Conservation (phyloP, 2,113 vertebrate genomes). For the Cathartes aura region DNA sequence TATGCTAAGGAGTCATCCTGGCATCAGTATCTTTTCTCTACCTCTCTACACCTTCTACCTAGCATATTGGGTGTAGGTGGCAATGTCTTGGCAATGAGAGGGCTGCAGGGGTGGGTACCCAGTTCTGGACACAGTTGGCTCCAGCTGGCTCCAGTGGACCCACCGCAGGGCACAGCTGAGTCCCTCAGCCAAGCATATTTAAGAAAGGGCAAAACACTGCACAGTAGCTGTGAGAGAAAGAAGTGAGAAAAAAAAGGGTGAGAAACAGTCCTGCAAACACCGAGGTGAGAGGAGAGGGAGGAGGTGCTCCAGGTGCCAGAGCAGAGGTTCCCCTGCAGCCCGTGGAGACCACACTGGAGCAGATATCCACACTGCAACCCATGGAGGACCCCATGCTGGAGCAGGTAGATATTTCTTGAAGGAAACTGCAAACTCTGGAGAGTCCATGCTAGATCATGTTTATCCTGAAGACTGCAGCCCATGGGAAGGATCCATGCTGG, state of each 20-base stretch:
- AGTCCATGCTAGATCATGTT: background rate
- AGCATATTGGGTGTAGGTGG: fast-evolving
- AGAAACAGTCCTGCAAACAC: background rate
- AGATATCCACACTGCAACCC: background rate
- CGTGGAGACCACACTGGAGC: background rate
- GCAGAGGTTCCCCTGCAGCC: background rate
- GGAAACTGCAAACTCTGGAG: background rate
- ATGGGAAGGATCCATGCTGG: background rate
- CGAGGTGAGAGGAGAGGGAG: background rate
- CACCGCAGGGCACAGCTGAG: background rate
- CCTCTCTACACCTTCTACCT: background rate
- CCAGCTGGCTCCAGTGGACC: background rate
- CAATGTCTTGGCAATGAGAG: background rate
- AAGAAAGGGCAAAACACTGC: background rate
- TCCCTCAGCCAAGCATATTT: background rate
- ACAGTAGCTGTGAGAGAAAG: background rate
- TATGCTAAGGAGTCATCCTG: background rate
- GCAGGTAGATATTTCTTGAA: background rate
- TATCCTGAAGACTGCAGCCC: background rate
- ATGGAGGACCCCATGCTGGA: background rate
- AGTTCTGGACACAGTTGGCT: background rate
- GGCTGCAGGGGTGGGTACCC: background rate
- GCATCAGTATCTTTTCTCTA: background rate
- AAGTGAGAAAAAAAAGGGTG: background rate
- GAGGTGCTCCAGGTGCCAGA: background rate